Evolutionary conservation across 2,797 vertebrate genomes (phyloP).

Genomic region (Buphagus erythrorhynchus): DNA sequence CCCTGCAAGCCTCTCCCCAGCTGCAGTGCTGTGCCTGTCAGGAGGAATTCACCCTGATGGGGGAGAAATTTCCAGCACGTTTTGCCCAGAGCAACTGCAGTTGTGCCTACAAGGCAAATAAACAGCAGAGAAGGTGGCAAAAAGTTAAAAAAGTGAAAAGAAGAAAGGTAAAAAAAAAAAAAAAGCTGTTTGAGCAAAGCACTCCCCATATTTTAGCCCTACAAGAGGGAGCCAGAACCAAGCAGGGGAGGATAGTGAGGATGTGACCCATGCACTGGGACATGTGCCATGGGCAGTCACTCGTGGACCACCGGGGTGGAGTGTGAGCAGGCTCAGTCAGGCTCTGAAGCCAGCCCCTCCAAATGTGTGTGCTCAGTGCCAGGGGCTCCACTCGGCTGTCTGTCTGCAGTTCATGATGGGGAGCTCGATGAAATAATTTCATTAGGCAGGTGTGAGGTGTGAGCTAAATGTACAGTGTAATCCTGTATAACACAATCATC

Average conservation of each 20-base stretch:
- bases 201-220: neutral
- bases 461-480: neutral
- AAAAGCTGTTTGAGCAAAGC: neutral
- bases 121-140: neutral
- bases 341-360: neutral
- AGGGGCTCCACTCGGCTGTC: neutral
- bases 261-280: neutral
- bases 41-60: neutral
- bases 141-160: neutral
- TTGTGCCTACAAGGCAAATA: neutral
- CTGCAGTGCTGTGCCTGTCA: rapidly evolving
- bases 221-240: neutral
- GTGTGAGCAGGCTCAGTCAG: neutral
- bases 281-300: neutral
- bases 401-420: neutral
- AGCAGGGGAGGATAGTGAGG: neutral
- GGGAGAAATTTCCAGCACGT: neutral
- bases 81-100: neutral
- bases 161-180: neutral
- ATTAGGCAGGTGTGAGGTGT: slow-evolving; percentile 48
- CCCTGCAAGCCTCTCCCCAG: neutral
- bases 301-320: rapidly evolving
- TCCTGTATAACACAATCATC: slow-evolving; percentile 4
- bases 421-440: neutral
- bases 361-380: neutral